phyloP scores from a whole-genome alignment of 2,797 vertebrate species.

The Distichodus sexfasciatus region DNA sequence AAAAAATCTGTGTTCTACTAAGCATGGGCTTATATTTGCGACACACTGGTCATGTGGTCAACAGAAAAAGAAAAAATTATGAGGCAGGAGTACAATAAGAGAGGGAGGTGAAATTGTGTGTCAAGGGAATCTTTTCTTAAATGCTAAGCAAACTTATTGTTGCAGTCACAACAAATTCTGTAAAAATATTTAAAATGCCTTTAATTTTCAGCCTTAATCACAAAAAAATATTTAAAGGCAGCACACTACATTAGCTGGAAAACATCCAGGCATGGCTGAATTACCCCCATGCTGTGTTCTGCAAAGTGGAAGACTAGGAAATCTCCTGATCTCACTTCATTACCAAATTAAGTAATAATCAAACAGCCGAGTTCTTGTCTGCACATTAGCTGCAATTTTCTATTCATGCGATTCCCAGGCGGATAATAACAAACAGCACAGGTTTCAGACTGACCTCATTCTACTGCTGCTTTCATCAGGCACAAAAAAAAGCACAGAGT shows the following conservation, averaged over 20 bases:
- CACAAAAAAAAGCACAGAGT: background rate
- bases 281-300: constrained; percentile 72
- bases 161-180: background rate
- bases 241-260: constrained; percentile 66
- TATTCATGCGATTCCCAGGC: constrained; percentile 32
- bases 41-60: no score
- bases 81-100: no score
- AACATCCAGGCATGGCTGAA: constrained; percentile 76
- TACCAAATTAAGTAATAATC: constrained; percentile 75
- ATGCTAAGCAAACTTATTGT: background rate
- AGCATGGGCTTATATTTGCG: no score
- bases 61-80: background rate
- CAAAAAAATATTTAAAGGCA: constrained; percentile 75
- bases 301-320: constrained; percentile 66
- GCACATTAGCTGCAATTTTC: constrained; percentile 34
- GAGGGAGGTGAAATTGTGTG: no score
- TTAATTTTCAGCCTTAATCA: constrained; percentile 67
- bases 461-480: background rate
- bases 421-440: constrained; percentile 6
- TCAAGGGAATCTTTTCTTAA: no score
- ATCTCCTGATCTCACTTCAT: constrained; percentile 72
- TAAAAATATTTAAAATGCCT: background rate
- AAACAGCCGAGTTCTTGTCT: constrained; percentile 56
- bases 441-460: constrained; percentile 10
- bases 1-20: no score